Base-by-base conservation (phyloP, 2,797 vertebrate species). In the Limosa lapponica region DNA sequence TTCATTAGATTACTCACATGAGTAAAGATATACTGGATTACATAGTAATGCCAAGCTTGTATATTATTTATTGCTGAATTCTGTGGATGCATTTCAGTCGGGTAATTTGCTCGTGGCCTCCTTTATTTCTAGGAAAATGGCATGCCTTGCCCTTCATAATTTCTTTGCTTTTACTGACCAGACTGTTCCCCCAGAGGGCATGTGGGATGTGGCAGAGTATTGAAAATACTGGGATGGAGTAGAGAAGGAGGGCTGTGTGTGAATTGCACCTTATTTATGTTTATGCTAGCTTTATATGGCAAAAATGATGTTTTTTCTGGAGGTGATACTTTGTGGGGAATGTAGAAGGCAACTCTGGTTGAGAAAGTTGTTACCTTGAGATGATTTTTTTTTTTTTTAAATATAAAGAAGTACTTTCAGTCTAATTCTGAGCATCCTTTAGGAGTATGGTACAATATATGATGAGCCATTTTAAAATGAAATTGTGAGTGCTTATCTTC, bases 111-210 rank as follows among this genome's bases (percentile, higher is more conserved):
- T 95, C 0, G 2, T 14, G 17, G 61, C 66, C 82, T 90, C 75
- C 70, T 93, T 91, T 93, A 91, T 96, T 96, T 95, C 96, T 89
- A 90, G 83, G 90, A 89, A 95, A 95, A 94, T 82, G 82, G 77
- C 88, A 95, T 82, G 91, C 83, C 57, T 84, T 95, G 88, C 88
- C 93, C 91, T 96, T 96, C 73, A 43, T 93, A 79, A 93, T 96
- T 94, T 95, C 93, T 93, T 90, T 89, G 71, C 90, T 96, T 96
- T 90, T 97, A 95, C 91, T 97, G 96, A 96, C 95, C 93, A 96
- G 93, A 55, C 86, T 95, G 94, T 95, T 95, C 94, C 95, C 96
- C 95, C 95, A 97, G 95, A 96, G 94, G 93, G 93, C 96, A 96
- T 95, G 90, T 95, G 96, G 91, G 94, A 94, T 93, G 93, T 95